A percentile compares a stretch with the other conserved stretches of the same genome.
Conservation (phyloP, 37 sponge, comb jelly and placozoan species). For the Bolinopsis microptera region DNA sequence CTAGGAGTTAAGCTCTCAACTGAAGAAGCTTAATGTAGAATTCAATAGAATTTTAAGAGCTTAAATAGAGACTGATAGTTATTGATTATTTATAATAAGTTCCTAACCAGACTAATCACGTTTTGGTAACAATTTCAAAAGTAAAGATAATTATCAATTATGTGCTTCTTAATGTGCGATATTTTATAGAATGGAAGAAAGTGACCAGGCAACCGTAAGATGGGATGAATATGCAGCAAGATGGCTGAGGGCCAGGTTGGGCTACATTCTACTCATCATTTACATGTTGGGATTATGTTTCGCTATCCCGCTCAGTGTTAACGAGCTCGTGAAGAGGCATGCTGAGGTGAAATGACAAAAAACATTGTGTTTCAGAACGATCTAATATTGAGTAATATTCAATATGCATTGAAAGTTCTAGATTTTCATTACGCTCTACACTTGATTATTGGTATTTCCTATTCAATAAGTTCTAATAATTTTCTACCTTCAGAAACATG, state of each 20-base stretch:
- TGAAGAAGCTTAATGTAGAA: too few species aligned
- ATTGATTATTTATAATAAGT: too few species aligned
- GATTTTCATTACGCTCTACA: too few species aligned
- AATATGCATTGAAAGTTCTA: background rate
- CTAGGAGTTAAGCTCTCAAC: too few species aligned
- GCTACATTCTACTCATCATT: constrained; percentile 17
- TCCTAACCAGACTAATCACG: too few species aligned
- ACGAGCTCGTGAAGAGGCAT: constrained; percentile 20
- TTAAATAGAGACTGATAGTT: too few species aligned
- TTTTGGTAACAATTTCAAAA: too few species aligned
- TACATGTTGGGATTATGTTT: constrained; percentile 17
- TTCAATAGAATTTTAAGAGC: too few species aligned
- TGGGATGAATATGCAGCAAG: constrained; percentile 58
- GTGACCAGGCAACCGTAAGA: background rate
- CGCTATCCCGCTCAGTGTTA: constrained; percentile 13
- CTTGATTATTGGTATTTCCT: background rate
- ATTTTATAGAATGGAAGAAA: constrained; percentile 3
- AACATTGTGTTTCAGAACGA: background rate
- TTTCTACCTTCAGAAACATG: constrained; percentile 47
- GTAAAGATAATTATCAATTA: too few species aligned
- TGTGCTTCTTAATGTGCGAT: too few species aligned
- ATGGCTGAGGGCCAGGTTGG: background rate
- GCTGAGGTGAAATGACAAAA: constrained; percentile 37
- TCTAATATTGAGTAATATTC: background rate
- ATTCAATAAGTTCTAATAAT: background rate